Conservation (phyloP, 2,888 invertebrate species). For the Ryuthela nishihirai region DNA sequence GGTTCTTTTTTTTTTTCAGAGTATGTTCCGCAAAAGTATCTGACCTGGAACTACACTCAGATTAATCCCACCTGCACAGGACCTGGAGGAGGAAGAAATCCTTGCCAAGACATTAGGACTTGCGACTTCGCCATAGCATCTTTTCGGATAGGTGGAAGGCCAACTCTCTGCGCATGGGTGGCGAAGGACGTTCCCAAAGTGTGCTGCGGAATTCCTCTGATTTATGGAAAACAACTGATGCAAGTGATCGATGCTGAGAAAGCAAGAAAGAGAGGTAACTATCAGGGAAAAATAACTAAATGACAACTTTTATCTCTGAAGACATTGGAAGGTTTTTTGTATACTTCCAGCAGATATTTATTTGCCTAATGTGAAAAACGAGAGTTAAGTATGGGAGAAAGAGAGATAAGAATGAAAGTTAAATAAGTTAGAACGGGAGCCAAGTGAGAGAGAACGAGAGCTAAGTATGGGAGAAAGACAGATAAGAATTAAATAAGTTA, state of each 20-base stretch:
- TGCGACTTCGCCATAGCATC: slow-evolving; percentile 17
- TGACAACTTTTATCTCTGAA: no score
- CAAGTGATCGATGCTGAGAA: slow-evolving; percentile 12
- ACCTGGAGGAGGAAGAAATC: slow-evolving; percentile 3
- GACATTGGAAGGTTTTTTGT: no score
- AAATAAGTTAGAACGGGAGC: no score
- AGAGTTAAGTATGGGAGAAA: no score
- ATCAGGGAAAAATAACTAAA: no score
- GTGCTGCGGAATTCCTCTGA: slow-evolving; percentile 20
- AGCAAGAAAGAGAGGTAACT: slow-evolving; percentile 20
- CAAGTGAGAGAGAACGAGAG: no score
- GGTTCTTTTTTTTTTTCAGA: no score
- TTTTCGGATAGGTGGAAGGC: slow-evolving; percentile 18
- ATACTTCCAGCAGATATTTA: no score
- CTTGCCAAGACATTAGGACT: slow-evolving; percentile 7
- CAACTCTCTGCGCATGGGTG: slow-evolving; percentile 24
- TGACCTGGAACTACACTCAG: slow-evolving; percentile 16
- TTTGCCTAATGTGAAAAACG: no score
- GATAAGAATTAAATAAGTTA: no score
- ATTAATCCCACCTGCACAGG: slow-evolving; percentile 4
- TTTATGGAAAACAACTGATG: slow-evolving; percentile 9
- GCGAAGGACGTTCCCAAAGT: slow-evolving; percentile 16
- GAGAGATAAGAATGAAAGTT: no score
- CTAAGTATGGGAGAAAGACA: no score
- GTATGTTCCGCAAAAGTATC: slow-evolving; percentile 2